Evolutionary conservation across 2,113 vertebrate genomes (phyloP).

Genomic region (Pholis gunnellus): DNA sequence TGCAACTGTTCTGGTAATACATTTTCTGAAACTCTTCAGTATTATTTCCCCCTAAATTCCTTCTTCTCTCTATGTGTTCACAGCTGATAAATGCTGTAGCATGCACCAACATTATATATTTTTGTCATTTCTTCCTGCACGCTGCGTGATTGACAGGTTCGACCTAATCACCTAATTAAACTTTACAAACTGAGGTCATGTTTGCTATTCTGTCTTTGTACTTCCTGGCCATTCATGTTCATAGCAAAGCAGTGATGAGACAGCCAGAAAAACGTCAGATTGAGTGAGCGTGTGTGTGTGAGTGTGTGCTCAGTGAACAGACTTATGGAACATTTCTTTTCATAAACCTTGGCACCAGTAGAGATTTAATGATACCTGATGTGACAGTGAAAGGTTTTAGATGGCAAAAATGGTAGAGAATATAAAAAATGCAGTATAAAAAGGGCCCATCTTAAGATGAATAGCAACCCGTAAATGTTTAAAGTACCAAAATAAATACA

Average conservation of each 20-base stretch:
- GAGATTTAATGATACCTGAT: constrained; percentile 17
- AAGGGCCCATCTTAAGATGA: constrained; percentile 34
- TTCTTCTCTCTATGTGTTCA: constrained; percentile 21
- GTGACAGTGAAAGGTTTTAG: constrained; percentile 3
- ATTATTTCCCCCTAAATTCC: not conserved
- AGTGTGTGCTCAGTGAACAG: not conserved
- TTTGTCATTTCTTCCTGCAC: not conserved
- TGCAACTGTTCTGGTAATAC: not conserved
- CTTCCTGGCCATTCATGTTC: not conserved
- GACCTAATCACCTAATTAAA: constrained; percentile 5
- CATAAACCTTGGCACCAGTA: not conserved
- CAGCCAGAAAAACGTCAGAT: not conserved
- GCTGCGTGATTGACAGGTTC: not conserved
- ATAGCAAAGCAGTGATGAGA: not conserved
- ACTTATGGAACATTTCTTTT: constrained; percentile 6
- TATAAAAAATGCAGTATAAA: not conserved
- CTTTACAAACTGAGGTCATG: not conserved
- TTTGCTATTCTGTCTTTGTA: not conserved
- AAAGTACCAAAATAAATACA: constrained; percentile 39
- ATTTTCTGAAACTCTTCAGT: constrained; percentile 4
- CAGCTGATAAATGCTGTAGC: constrained; percentile 14
- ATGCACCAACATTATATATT: constrained; percentile 17
- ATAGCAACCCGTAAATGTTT: constrained; percentile 3
- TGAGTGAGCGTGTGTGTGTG: not conserved
- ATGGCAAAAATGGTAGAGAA: constrained; percentile 6